Conservation (phyloP, 2,888 invertebrate genomes). For the Abrostola tripartita region DNA sequence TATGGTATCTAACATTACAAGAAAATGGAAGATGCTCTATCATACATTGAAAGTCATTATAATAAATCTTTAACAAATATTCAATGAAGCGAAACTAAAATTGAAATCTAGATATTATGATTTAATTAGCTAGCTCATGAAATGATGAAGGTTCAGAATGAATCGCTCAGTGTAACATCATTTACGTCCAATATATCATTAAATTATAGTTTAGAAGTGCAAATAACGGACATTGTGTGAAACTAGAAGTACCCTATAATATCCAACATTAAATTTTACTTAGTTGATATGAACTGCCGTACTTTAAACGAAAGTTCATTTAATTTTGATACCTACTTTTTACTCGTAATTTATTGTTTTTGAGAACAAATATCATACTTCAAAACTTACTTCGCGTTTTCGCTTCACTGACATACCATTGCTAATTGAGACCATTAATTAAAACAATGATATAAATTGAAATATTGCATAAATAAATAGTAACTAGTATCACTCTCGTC, state of each 20-base stretch:
- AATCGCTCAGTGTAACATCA: conserved; percentile 12
- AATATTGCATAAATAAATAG: conserved; percentile 44
- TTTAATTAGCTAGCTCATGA: conserved; percentile 7
- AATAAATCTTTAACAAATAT: conserved; percentile 42
- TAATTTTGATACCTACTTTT: conserved; percentile 17
- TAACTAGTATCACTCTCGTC: conserved; percentile 52
- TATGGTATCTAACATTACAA: background rate
- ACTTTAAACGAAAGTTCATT: conserved; percentile 1
- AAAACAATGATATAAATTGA: conserved; percentile 29
- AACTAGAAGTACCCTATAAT: conserved; percentile 16
- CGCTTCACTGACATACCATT: conserved; percentile 20
- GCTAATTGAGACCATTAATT: conserved; percentile 22
- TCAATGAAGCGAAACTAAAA: conserved; percentile 37
- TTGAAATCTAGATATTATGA: conserved; percentile 14
- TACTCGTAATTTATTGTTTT: no score
- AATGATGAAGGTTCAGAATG: conserved; percentile 31
- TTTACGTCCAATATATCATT: conserved; percentile 6
- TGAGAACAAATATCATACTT: conserved; percentile 26
- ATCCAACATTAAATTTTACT: conserved; percentile 3
- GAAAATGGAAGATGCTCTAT: background rate
- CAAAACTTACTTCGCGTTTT: conserved; percentile 9
- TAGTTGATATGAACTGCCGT: conserved; percentile 2
- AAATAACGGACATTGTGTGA: conserved; percentile 5
- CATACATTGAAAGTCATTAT: conserved; percentile 5
- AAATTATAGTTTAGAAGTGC: conserved; percentile 27